These are phyloP conservation scores for Cheilosia variabilis DNA, from an alignment of 2,888 invertebrate species.

Conservation along the genomic window DNA sequence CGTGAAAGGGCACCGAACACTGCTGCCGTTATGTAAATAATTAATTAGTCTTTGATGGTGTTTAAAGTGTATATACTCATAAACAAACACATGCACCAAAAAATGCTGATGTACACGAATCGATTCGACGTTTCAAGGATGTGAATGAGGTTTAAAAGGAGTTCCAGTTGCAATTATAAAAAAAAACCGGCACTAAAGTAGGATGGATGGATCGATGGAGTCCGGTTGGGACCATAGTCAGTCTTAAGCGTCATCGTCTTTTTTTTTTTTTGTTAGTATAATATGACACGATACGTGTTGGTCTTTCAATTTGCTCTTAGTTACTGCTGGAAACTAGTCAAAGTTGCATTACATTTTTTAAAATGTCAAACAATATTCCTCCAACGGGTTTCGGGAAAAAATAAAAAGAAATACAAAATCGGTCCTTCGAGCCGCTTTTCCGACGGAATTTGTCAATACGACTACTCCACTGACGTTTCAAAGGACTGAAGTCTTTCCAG, in stretches of 20 bases:
- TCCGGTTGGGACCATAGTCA: not conserved
- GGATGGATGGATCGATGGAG: too few species aligned
- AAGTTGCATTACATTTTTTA: too few species aligned
- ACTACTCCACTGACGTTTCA: not conserved
- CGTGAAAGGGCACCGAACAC: too few species aligned
- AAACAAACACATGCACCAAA: not conserved
- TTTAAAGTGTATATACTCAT: slow-evolving; percentile 49
- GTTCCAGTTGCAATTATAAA: slow-evolving; percentile 1
- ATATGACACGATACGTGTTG: too few species aligned
- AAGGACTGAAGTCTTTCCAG: not conserved
- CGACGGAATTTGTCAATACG: not conserved
- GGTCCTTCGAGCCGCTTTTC: not conserved
- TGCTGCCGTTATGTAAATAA: slow-evolving; percentile 30
- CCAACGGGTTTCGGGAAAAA: too few species aligned
- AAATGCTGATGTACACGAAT: slow-evolving; percentile 17
- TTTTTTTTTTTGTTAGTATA: too few species aligned
- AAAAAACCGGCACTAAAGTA: not conserved
- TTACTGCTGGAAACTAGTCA: too few species aligned
- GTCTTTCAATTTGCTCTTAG: too few species aligned
- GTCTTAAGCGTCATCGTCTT: not conserved
- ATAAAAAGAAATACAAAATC: not conserved
- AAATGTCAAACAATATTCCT: too few species aligned
- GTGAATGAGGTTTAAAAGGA: not conserved
- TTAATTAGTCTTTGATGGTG: slow-evolving; percentile 55
- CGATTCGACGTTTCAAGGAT: slow-evolving; percentile 23